Percentiles rank a stretch among this genome's conserved stretches.
Evolutionary conservation across 2,888 invertebrate genomes (phyloP).

Genomic region (Hypena proboscidalis): DNA sequence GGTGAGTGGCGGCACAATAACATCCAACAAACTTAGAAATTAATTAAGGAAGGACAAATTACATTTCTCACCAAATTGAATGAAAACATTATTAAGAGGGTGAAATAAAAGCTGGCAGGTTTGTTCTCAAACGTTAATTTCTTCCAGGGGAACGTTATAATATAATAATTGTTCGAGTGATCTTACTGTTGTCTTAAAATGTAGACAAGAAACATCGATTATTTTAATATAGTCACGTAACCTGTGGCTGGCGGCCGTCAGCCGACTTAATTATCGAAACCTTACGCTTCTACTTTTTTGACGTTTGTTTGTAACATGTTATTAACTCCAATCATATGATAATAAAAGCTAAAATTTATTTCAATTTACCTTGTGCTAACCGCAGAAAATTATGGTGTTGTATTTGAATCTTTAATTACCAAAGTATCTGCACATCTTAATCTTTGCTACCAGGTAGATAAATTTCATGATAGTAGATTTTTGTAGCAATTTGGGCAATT

Average conservation of each 20-base stretch:
- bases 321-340: conserved; percentile 39
- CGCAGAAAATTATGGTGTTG: conserved; percentile 52
- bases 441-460: conserved; percentile 35
- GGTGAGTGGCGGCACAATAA: conserved; percentile 48
- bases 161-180: conserved; percentile 35
- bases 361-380: conserved; percentile 53
- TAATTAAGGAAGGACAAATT: conserved; percentile 67
- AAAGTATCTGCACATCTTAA: conserved; percentile 43
- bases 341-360: conserved; percentile 53
- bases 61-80: conserved; percentile 60
- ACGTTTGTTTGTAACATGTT: conserved; percentile 50
- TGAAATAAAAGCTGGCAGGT: conserved; percentile 52
- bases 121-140: conserved; percentile 62
- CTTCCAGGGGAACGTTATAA: conserved; percentile 40
- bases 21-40: conserved; percentile 61
- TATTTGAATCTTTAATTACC: conserved; percentile 51
- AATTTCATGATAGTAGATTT: conserved; percentile 16
- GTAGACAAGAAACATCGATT: conserved; percentile 27
- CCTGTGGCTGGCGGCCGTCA: conserved; percentile 14
- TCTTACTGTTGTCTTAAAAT: conserved; percentile 19
- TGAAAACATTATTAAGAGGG: conserved; percentile 59
- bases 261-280: conserved; percentile 42
- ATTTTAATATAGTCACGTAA: conserved; percentile 34
- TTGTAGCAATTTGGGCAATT: conserved; percentile 20
- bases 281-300: conserved; percentile 41